Conservation (phyloP, 2,113 vertebrate species). For the Notarius lentiginosus region DNA sequence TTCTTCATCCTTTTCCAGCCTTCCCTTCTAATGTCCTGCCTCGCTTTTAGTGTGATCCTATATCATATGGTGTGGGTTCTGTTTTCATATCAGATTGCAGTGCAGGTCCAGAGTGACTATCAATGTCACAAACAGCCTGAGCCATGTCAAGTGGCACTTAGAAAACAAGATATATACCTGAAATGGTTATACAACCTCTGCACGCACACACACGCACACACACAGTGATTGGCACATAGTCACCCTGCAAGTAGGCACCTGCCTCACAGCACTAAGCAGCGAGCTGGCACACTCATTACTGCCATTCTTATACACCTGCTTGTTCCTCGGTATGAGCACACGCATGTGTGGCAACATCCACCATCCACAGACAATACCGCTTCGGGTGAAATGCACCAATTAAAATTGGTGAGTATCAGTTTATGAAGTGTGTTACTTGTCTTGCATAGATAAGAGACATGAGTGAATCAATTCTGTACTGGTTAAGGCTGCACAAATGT, state of each 20-base stretch:
- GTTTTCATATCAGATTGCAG: constrained; percentile 14
- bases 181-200: constrained; percentile 6
- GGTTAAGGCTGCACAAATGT: background rate
- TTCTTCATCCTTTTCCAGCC: background rate
- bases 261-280: constrained; percentile 27
- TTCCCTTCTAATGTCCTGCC: background rate
- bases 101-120: background rate
- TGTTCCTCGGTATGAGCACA: constrained; percentile 2
- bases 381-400: background rate
- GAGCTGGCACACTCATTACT: constrained; percentile 36
- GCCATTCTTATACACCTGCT: constrained; percentile 8
- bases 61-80: background rate
- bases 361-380: background rate
- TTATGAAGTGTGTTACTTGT: background rate
- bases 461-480: background rate
- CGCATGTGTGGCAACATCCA: background rate
- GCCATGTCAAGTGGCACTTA: background rate
- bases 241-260: constrained; percentile 37
- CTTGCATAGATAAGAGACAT: background rate
- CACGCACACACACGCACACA: constrained; percentile 18
- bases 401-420: too few species aligned
- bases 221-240: constrained; percentile 43
- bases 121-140: constrained; percentile 2
- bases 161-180: constrained; percentile 7
- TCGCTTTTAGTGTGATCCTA: background rate